Evolutionary conservation across 2,113 vertebrate genomes (phyloP).

Genomic region (Athene noctua): DNA sequence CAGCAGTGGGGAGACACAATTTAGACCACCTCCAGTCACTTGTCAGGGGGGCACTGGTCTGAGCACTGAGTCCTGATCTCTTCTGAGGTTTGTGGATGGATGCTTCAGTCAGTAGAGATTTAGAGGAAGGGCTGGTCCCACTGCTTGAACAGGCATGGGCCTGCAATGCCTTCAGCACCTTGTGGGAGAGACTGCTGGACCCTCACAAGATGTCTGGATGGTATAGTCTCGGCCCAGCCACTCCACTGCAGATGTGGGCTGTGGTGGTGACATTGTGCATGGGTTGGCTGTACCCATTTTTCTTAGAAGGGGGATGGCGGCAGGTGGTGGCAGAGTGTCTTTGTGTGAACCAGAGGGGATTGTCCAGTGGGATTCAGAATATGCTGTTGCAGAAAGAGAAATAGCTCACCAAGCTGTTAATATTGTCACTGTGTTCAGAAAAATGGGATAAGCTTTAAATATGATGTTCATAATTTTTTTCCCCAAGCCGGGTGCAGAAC

Average conservation of each 20-base stretch:
- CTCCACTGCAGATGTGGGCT: neutral
- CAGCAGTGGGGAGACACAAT: neutral
- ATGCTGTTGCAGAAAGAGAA: neutral
- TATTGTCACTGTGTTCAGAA: neutral
- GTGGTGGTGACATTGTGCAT: neutral
- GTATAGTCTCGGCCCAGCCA: neutral
- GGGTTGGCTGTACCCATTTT: neutral
- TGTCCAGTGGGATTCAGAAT: neutral
- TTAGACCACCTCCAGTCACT: neutral
- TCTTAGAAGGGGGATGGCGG: neutral
- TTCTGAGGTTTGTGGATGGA: neutral
- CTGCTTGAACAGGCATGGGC: neutral
- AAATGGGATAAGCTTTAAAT: neutral
- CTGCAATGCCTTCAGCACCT: neutral
- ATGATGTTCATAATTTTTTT: neutral
- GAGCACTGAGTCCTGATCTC: neutral
- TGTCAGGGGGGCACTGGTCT: neutral
- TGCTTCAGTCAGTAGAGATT: neutral
- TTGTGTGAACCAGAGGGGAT: neutral
- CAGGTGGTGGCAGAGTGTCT: neutral
- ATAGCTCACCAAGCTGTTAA: neutral
- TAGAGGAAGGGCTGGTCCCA: neutral
- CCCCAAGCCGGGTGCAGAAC: neutral
- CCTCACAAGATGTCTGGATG: neutral
- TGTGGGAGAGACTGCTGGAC: neutral